Conservation (phyloP, 2,888 invertebrate species). For the Lissocephala sabroskyi region DNA sequence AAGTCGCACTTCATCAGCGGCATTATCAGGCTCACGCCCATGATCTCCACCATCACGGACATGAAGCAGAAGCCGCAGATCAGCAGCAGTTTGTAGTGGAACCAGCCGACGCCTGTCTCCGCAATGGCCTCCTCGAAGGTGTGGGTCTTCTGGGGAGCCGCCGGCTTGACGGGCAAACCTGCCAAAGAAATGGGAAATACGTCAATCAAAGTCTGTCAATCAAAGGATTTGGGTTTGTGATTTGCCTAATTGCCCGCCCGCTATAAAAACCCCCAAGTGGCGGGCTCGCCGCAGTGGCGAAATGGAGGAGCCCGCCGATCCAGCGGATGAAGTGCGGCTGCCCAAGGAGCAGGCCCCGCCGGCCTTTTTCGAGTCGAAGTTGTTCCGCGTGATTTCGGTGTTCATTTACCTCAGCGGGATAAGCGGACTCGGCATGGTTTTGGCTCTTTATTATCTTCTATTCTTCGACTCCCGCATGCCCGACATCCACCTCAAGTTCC, state of each 20-base stretch:
- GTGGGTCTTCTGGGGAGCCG: conserved; percentile 25
- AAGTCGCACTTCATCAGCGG: conserved; percentile 81
- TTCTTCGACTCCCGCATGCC: conserved; percentile 71
- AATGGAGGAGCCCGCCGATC: conserved; percentile 6
- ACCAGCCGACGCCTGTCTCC: conserved; percentile 76
- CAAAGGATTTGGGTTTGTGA: conserved; percentile 15
- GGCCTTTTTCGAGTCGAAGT: conserved; percentile 57
- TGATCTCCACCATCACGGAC: conserved; percentile 80
- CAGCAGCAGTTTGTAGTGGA: conserved; percentile 77
- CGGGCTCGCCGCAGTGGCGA: neutral
- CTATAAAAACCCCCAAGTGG: conserved; percentile 16
- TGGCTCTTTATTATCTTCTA: conserved; percentile 66
- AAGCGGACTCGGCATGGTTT: conserved; percentile 64
- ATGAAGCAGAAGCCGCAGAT: conserved; percentile 78
- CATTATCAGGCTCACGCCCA: conserved; percentile 78
- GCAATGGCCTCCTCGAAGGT: conserved; percentile 68
- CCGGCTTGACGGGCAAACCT: neutral
- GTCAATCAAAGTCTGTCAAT: conserved; percentile 22
- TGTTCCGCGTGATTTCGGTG: conserved; percentile 64
- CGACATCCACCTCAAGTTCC: conserved; percentile 67
- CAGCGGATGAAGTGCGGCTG: conserved; percentile 32
- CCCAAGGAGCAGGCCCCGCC: conserved; percentile 39
- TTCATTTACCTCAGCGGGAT: conserved; percentile 67
- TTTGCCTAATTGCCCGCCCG: conserved; percentile 43
- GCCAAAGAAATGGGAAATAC: conserved; percentile 8